phyloP scores from a whole-genome alignment of 2,797 vertebrate genomes.

The Euthynnus affinis region DNA sequence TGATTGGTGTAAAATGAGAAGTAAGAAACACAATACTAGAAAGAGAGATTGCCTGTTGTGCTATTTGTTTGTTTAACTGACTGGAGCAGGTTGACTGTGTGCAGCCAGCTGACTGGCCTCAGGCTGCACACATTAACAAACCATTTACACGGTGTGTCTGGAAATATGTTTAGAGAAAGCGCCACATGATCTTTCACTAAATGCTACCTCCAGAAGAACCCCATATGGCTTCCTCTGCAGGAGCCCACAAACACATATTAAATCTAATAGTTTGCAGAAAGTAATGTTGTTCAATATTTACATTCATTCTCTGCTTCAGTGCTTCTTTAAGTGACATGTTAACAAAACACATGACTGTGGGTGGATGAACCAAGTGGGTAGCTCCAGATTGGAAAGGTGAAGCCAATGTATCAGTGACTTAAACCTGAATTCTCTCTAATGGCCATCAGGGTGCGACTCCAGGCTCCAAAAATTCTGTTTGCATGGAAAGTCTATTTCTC shows the following conservation, averaged over 20 bases:
- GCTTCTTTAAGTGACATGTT: conserved; percentile 3
- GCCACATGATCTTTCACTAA: conserved; percentile 20
- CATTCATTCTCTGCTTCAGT: conserved; percentile 9
- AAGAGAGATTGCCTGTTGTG: conserved; percentile 23
- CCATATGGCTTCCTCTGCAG: conserved; percentile 33
- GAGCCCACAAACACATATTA: conserved; percentile 32
- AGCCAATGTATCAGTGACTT: too few species aligned
- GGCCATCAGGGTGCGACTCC: too few species aligned
- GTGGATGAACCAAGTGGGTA: not conserved
- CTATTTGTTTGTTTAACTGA: conserved; percentile 30
- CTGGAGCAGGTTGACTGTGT: conserved; percentile 28
- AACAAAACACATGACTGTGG: not conserved
- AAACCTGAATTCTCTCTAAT: too few species aligned
- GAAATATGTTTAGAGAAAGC: conserved; percentile 37
- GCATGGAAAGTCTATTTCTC: too few species aligned
- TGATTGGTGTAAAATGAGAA: conserved; percentile 57
- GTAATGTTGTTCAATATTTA: conserved; percentile 32
- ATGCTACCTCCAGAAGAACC: conserved; percentile 19
- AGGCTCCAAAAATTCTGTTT: too few species aligned
- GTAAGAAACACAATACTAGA: conserved; percentile 4
- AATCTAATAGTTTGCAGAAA: conserved; percentile 22
- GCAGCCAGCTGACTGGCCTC: conserved; percentile 31
- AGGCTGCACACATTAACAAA: conserved; percentile 28
- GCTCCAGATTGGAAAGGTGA: too few species aligned
- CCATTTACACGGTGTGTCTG: conserved; percentile 50